Evolutionary conservation across 2,888 invertebrate genomes (phyloP).

Genomic region (Cerceris rybyensis): DNA sequence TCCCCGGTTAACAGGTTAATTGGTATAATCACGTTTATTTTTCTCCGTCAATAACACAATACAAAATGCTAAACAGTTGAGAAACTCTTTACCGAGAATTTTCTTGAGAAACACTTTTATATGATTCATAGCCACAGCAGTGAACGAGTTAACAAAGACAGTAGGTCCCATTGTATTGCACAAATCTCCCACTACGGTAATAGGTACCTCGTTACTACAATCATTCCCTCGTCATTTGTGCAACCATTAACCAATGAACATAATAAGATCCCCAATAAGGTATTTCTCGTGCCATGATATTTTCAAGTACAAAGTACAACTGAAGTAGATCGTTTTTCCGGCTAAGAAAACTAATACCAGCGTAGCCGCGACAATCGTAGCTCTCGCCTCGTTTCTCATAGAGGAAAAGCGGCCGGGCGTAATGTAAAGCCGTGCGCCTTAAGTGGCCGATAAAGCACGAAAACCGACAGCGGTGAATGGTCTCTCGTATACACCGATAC

Average conservation of each 20-base stretch:
- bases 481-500: constrained; percentile 21
- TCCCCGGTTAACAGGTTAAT: too few species aligned
- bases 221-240: too few species aligned
- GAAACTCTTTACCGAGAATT: too few species aligned
- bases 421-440: constrained; percentile 52
- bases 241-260: not conserved
- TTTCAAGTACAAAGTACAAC: constrained; percentile 2
- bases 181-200: too few species aligned
- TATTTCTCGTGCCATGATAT: constrained; percentile 13
- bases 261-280: not conserved
- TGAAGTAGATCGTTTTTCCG: constrained; percentile 19
- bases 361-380: constrained; percentile 38
- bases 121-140: too few species aligned
- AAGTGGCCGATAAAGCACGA: constrained; percentile 69
- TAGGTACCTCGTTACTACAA: too few species aligned
- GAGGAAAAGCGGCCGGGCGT: constrained; percentile 25
- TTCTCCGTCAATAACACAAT: too few species aligned
- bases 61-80: too few species aligned
- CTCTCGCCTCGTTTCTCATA: constrained; percentile 31
- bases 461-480: constrained; percentile 52
- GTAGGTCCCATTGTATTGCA: too few species aligned
- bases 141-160: too few species aligned
- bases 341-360: constrained; percentile 30
- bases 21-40: too few species aligned
- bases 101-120: too few species aligned